These are phyloP conservation scores for Melospiza melodia DNA, from an alignment of 2,113 vertebrate species.

Conservation along the genomic window DNA sequence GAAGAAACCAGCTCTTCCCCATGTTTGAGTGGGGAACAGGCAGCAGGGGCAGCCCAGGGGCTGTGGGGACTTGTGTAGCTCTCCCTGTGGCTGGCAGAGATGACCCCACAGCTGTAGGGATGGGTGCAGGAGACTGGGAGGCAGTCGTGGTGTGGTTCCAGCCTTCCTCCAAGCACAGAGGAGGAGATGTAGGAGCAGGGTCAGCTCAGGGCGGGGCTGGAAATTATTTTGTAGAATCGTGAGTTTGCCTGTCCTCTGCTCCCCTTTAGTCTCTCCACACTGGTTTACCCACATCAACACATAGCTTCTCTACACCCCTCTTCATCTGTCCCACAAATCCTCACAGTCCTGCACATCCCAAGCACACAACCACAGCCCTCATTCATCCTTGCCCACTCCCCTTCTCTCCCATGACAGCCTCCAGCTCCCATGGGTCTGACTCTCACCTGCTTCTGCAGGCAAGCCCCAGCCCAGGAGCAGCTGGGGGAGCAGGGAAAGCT, in stretches of 20 bases:
- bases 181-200: not conserved
- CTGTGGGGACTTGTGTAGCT: fast-evolving
- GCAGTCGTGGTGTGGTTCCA: fast-evolving
- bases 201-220: not conserved
- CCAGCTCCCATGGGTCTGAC: not conserved
- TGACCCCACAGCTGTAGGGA: fast-evolving
- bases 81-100: not conserved
- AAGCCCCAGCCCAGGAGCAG: not conserved
- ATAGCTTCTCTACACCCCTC: fast-evolving
- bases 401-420: not conserved
- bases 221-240: not conserved
- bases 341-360: not conserved
- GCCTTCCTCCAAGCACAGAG: not conserved
- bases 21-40: fast-evolving
- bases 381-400: not conserved
- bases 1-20: not conserved
- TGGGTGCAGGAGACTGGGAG: not conserved
- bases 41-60: not conserved
- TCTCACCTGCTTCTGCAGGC: not conserved
- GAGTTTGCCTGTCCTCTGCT: not conserved
- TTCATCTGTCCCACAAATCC: not conserved
- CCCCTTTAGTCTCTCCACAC: not conserved
- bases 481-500: not conserved
- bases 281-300: not conserved
- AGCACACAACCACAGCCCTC: not conserved